These are phyloP conservation scores for Phaethon lepturus DNA, from an alignment of 2,113 vertebrate genomes.

Conservation along the genomic window DNA sequence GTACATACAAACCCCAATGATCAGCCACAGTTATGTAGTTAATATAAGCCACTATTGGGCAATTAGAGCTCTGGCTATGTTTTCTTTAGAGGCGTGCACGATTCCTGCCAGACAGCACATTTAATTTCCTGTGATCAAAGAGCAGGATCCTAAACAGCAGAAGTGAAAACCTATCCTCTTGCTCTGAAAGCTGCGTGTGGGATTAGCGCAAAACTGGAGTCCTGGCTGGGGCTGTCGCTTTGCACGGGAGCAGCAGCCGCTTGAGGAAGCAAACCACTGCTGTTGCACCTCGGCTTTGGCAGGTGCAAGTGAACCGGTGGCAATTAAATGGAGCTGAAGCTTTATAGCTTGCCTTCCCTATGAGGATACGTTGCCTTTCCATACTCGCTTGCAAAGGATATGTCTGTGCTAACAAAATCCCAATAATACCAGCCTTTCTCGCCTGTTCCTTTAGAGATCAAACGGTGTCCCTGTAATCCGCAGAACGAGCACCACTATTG, in stretches of 20 bases:
- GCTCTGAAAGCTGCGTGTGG: accelerated
- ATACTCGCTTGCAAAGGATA: neutral
- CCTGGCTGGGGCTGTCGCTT: accelerated
- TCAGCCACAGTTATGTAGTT: neutral
- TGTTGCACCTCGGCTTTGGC: accelerated
- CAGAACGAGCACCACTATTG: neutral
- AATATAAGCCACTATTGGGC: neutral
- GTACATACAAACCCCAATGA: neutral
- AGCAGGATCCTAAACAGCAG: neutral
- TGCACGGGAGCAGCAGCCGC: accelerated
- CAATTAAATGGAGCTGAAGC: neutral
- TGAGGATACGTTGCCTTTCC: neutral
- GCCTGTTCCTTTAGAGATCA: neutral
- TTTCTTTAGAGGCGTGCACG: slow-evolving; percentile 2
- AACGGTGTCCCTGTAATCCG: accelerated
- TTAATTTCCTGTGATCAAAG: neutral
- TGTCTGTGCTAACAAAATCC: neutral
- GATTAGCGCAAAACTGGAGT: neutral
- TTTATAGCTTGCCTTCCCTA: neutral
- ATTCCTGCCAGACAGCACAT: neutral
- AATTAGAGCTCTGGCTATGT: neutral
- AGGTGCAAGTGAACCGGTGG: neutral
- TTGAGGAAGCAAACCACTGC: neutral
- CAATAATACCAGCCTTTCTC: neutral
- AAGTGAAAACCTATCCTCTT: neutral